Percentiles rank a stretch among this genome's conserved stretches.
These are phyloP conservation scores for Platalea minor DNA, from an alignment of 2,797 vertebrate genomes.

Conservation along the genomic window DNA sequence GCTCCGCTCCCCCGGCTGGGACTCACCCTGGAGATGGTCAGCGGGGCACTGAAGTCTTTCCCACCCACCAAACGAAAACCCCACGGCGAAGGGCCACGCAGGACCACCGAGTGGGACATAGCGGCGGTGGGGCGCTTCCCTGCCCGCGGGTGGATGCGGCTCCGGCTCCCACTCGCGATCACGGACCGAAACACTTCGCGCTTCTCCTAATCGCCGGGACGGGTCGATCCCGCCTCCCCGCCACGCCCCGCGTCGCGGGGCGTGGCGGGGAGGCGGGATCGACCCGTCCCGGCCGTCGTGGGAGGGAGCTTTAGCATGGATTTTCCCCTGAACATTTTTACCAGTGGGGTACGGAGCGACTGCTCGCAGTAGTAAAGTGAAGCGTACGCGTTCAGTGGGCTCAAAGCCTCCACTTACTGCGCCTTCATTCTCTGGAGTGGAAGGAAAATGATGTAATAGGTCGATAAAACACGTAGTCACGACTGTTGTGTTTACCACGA, in stretches of 20 bases:
- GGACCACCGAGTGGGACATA: constrained; percentile 88
- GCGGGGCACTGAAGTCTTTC: constrained; percentile 91
- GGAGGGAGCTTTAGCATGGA: fast-evolving
- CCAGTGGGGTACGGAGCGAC: fast-evolving
- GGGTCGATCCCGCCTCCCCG: background rate
- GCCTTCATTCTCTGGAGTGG: background rate
- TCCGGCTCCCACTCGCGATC: background rate
- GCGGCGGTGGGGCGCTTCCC: background rate
- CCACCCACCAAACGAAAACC: constrained; percentile 94
- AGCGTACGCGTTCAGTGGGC: fast-evolving
- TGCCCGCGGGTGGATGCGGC: background rate
- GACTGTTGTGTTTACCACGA: background rate
- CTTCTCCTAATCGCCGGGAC: background rate
- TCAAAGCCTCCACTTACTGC: fast-evolving
- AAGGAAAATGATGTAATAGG: background rate
- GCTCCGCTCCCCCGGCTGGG: too few relatives aligned
- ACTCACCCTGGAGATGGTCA: constrained; percentile 93
- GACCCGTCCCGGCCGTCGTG: fast-evolving
- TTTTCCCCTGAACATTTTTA: fast-evolving
- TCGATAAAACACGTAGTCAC: fast-evolving
- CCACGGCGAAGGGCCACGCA: constrained; percentile 93
- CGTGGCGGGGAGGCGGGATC: background rate
- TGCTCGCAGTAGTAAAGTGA: background rate
- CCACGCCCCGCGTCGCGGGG: background rate
- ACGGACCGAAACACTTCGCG: background rate